Conservation (phyloP, 2,113 vertebrate species). For the Phainopepla nitens region DNA sequence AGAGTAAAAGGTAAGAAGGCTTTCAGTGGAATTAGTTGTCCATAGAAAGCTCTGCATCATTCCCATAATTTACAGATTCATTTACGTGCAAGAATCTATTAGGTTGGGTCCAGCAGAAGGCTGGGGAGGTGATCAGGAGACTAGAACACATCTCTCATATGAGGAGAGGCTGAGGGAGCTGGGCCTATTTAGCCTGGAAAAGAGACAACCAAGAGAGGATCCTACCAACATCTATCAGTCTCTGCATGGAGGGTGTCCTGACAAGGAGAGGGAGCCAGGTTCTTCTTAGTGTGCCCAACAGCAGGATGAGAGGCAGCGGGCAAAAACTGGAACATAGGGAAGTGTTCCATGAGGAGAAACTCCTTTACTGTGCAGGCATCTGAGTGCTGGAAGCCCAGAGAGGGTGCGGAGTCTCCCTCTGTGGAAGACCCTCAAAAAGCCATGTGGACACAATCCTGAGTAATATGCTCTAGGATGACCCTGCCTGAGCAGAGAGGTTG, state of each 20-base stretch:
- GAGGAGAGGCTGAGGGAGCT: background rate
- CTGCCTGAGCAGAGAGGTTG: background rate
- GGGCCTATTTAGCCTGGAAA: background rate
- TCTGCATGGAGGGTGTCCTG: background rate
- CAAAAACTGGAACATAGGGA: background rate
- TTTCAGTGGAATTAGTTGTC: background rate
- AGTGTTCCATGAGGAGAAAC: background rate
- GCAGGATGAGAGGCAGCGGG: background rate
- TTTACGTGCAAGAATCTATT: background rate
- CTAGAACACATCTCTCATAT: accelerated
- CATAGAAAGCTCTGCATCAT: background rate
- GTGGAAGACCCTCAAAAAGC: background rate
- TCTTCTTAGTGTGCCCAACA: background rate
- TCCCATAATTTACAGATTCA: background rate
- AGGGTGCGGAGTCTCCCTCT: background rate
- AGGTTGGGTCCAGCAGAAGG: background rate
- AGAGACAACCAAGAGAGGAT: accelerated
- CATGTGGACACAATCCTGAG: background rate
- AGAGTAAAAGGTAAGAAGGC: background rate
- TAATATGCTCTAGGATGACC: background rate
- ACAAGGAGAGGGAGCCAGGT: background rate
- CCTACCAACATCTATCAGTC: background rate
- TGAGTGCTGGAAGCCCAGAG: background rate
- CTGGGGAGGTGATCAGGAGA: background rate
- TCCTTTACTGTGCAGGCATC: background rate